Conservation (phyloP, 2,888 invertebrate genomes). For the Polylopha cassiicola region DNA sequence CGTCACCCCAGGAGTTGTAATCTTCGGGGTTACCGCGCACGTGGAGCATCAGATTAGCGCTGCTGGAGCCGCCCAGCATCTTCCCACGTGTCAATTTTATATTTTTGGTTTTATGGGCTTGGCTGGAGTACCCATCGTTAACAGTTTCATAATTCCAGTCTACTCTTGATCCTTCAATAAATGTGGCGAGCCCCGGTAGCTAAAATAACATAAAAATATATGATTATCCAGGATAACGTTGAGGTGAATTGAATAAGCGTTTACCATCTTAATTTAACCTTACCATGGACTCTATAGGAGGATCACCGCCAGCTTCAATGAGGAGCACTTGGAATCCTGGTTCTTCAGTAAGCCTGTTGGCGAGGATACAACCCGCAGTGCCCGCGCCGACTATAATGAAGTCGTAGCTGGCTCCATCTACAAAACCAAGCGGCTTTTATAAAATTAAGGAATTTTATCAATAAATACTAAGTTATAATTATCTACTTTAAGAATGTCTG, state of each 20-base stretch:
- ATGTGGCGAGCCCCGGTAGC: constrained; percentile 16
- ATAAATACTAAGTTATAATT: no score
- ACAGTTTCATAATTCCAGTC: constrained; percentile 20
- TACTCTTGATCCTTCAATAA: constrained; percentile 8
- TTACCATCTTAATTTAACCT: not conserved
- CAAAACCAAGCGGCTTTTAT: no score
- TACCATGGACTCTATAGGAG: constrained; percentile 36
- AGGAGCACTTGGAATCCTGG: constrained; percentile 43
- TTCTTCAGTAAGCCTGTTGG: constrained; percentile 45
- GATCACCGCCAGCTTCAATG: constrained; percentile 50
- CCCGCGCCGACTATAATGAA: constrained; percentile 73
- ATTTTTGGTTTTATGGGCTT: constrained; percentile 9
- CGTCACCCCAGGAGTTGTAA: constrained; percentile 10
- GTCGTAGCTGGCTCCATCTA: constrained; percentile 56
- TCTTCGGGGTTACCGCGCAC: constrained; percentile 13
- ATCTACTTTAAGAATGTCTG: no score
- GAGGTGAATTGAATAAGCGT: not conserved
- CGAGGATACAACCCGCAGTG: constrained; percentile 43
- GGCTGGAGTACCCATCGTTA: constrained; percentile 16
- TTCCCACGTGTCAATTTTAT: constrained; percentile 16
- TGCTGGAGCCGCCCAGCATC: constrained; percentile 20
- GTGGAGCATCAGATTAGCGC: constrained; percentile 19
- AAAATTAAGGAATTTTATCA: no score
- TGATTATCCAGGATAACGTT: not conserved
- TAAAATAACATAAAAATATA: not conserved